Conservation (phyloP, 2,113 vertebrate genomes). For the Triplophysa dalaica region DNA sequence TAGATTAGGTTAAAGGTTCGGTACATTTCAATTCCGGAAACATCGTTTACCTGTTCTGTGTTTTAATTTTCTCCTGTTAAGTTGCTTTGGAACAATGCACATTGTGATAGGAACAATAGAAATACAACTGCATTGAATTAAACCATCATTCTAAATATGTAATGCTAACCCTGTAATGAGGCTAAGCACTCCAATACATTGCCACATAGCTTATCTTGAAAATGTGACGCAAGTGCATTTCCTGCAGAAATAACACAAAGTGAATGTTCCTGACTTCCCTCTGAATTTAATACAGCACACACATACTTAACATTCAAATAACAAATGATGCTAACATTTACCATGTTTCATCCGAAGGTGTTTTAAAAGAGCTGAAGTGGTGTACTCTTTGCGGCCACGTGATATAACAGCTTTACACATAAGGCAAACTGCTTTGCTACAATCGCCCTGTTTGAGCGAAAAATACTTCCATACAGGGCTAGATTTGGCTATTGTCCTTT, state of each 20-base stretch:
- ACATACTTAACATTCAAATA: neutral
- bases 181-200: too few species aligned
- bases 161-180: too few species aligned
- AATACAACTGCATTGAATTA: too few species aligned
- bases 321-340: conserved; percentile 45
- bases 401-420: conserved; percentile 54
- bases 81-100: too few species aligned
- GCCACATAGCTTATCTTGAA: neutral
- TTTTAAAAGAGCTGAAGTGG: conserved; percentile 50
- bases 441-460: conserved; percentile 53
- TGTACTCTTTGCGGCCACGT: conserved; percentile 55
- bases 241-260: conserved; percentile 34
- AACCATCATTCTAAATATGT: too few species aligned
- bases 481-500: conserved; percentile 49
- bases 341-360: conserved; percentile 58
- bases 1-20: too few species aligned
- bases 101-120: too few species aligned
- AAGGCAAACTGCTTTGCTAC: conserved; percentile 55
- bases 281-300: neutral
- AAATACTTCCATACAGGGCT: conserved; percentile 57
- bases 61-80: too few species aligned
- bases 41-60: too few species aligned
- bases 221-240: neutral
- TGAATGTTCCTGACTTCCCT: neutral
- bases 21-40: too few species aligned